phyloP scores from a whole-genome alignment of 2,113 vertebrate species.

The Brachyistius frenatus region DNA sequence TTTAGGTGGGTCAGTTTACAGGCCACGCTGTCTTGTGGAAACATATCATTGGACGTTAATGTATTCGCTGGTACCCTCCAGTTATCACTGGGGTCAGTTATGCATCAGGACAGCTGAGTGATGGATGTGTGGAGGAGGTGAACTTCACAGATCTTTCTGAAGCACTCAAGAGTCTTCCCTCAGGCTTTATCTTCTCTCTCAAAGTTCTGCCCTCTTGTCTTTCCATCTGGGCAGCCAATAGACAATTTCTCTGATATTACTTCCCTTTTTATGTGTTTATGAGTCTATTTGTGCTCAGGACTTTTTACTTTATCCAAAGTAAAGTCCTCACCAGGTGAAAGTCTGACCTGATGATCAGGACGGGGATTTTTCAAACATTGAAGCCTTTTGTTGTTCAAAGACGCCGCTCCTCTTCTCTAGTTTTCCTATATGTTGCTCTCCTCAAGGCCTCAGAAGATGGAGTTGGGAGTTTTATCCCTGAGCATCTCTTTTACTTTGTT shows the following conservation, averaged over 20 bases:
- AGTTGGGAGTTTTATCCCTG: background rate
- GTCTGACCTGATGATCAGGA: conserved; percentile 49
- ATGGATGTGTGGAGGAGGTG: background rate
- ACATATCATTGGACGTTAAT: conserved; percentile 21
- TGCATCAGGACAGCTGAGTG: conserved; percentile 20
- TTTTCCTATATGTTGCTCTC: conserved; percentile 23
- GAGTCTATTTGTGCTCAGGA: background rate
- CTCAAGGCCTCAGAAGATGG: conserved; percentile 20
- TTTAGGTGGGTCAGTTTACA: background rate
- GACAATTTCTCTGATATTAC: conserved; percentile 30
- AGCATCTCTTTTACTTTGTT: conserved; percentile 27
- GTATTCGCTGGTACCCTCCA: conserved; percentile 22
- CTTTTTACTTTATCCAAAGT: conserved; percentile 14
- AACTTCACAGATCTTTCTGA: conserved; percentile 46
- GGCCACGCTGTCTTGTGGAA: background rate
- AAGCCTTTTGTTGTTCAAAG: conserved; percentile 66
- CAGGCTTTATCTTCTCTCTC: conserved; percentile 20
- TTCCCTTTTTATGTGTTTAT: conserved; percentile 4
- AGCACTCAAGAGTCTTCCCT: conserved; percentile 36
- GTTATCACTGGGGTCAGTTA: conserved; percentile 18
- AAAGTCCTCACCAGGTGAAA: conserved; percentile 18
- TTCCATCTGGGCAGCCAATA: conserved; percentile 10
- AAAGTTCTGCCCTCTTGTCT: conserved; percentile 28
- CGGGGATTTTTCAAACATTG: conserved; percentile 55
- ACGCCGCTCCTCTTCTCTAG: conserved; percentile 24